Percentiles rank a stretch among this genome's conserved stretches.
These are phyloP conservation scores for Metaphire vulgaris DNA, from an alignment of 1,140 invertebrate genomes.

Conservation along the genomic window DNA sequence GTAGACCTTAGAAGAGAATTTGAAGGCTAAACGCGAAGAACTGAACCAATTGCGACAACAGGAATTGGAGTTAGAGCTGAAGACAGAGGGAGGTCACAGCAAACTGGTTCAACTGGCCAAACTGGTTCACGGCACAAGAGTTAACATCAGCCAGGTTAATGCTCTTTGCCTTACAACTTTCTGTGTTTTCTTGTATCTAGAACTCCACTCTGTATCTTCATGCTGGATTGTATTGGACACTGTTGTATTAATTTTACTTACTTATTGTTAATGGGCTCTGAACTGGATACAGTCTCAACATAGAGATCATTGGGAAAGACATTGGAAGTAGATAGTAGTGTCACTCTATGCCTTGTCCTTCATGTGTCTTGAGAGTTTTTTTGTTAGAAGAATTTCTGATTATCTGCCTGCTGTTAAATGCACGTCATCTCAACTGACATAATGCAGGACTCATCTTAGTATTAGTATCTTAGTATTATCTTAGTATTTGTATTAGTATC, in stretches of 20 bases:
- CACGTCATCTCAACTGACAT: too few relatives aligned
- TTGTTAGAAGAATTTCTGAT: too few relatives aligned
- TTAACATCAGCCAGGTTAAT: constrained; percentile 13
- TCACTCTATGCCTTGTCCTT: neutral
- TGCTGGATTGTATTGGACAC: neutral
- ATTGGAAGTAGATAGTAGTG: neutral
- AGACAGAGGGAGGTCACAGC: constrained; percentile 11
- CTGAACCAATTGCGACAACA: constrained; percentile 14
- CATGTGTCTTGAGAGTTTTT: too few relatives aligned
- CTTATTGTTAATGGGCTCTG: neutral
- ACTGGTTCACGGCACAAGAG: constrained; percentile 14
- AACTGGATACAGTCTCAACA: neutral
- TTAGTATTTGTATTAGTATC: too few relatives aligned
- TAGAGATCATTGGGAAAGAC: neutral
- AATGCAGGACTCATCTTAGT: too few relatives aligned
- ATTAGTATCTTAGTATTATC: too few relatives aligned
- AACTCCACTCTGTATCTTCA: neutral
- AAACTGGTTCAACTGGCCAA: constrained; percentile 17
- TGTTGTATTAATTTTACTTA: neutral
- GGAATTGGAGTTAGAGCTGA: constrained; percentile 15
- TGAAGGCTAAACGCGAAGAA: constrained; percentile 9
- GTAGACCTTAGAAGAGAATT: constrained; percentile 19
- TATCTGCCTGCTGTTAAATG: too few relatives aligned
- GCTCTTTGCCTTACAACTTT: neutral
- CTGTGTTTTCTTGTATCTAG: neutral